These are phyloP conservation scores for Rhingia rostrata DNA, from an alignment of 2,888 invertebrate species.

Conservation along the genomic window DNA sequence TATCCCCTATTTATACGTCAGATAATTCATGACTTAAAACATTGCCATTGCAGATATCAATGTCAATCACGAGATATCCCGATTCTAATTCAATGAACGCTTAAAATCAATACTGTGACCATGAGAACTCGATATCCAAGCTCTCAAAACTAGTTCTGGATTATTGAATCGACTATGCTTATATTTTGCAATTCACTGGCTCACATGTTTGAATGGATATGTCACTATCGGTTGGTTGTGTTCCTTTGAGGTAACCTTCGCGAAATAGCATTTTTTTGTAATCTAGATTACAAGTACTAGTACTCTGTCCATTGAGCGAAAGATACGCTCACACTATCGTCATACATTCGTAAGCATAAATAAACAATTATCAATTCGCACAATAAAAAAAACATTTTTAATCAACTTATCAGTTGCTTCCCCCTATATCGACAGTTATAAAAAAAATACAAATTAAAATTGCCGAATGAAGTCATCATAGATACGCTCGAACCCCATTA, in stretches of 20 bases:
- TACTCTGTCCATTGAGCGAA: conserved; percentile 5
- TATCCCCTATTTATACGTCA: too few species aligned
- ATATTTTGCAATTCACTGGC: conserved; percentile 15
- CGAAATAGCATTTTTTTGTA: background rate
- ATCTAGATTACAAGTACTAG: background rate
- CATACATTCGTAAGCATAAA: background rate
- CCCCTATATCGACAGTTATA: background rate
- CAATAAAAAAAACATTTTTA: conserved; percentile 24
- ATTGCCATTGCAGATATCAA: conserved; percentile 7
- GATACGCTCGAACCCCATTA: background rate
- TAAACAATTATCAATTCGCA: background rate
- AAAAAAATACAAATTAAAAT: background rate
- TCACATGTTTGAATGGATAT: conserved; percentile 41
- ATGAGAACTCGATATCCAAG: conserved; percentile 41
- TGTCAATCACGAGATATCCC: conserved; percentile 21
- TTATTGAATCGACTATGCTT: conserved; percentile 2
- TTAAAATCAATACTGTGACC: conserved; percentile 23
- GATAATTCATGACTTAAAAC: background rate
- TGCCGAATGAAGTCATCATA: too few species aligned
- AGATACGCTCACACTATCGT: background rate
- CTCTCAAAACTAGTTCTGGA: conserved; percentile 35
- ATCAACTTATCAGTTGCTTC: conserved; percentile 26
- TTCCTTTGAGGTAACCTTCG: conserved; percentile 39
- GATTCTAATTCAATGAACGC: conserved; percentile 10
- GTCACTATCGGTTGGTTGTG: conserved; percentile 41